Conservation (phyloP, 2,888 invertebrate genomes). For the Papilio protenor region DNA sequence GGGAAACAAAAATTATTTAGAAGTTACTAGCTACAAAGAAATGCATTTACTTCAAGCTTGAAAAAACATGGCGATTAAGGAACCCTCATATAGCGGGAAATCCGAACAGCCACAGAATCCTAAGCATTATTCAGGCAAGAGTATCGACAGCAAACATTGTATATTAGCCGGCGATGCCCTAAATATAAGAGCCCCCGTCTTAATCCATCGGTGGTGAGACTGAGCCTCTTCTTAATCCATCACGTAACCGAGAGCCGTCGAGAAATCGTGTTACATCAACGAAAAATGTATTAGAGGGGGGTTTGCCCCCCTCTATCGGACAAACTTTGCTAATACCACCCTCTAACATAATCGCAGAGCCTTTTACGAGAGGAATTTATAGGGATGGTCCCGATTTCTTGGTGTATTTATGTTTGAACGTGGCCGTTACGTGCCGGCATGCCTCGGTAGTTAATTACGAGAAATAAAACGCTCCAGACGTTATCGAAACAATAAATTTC, state of each 20-base stretch:
- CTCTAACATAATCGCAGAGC: constrained; percentile 84
- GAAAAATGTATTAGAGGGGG: constrained; percentile 84
- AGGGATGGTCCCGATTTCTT: constrained; percentile 83
- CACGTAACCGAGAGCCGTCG: constrained; percentile 84
- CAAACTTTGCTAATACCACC: constrained; percentile 85
- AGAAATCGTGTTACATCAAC: constrained; percentile 85
- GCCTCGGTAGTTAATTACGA: constrained; percentile 77
- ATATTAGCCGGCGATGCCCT: constrained; percentile 78
- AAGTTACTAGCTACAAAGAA: background rate
- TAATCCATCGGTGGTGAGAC: constrained; percentile 79
- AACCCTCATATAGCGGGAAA: constrained; percentile 40
- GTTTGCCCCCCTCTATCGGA: constrained; percentile 74
- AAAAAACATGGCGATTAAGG: constrained; percentile 43
- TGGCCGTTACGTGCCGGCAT: constrained; percentile 76
- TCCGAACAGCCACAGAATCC: constrained; percentile 42
- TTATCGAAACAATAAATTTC: constrained; percentile 33
- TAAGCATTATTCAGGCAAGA: constrained; percentile 69
- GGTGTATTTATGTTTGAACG: constrained; percentile 80
- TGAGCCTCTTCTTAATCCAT: constrained; percentile 83
- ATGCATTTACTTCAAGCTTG: constrained; percentile 44
- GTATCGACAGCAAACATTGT: constrained; percentile 79
- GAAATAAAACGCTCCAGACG: constrained; percentile 65
- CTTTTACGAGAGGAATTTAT: constrained; percentile 85
- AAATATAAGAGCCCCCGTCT: constrained; percentile 77
- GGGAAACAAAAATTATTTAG: background rate